phyloP scores from a whole-genome alignment of 2,888 invertebrate genomes.

The Amitus sp. region DNA sequence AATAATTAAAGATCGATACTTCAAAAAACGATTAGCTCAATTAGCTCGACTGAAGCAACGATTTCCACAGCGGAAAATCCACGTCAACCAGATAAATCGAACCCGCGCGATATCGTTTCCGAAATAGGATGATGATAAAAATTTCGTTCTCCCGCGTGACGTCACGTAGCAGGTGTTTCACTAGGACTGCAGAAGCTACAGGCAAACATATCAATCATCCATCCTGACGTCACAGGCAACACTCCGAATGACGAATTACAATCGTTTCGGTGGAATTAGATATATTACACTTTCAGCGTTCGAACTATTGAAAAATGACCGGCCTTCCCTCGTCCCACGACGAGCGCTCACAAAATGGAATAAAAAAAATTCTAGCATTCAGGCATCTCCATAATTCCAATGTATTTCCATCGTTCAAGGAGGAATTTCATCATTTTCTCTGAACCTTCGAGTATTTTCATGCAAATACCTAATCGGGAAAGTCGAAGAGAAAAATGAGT shows the following conservation, averaged over 20 bases:
- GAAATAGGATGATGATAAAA: not conserved
- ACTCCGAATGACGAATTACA: constrained; percentile 29
- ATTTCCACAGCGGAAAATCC: no score
- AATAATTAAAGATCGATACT: no score
- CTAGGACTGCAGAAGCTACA: constrained; percentile 24
- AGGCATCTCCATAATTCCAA: not conserved
- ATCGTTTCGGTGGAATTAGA: constrained; percentile 14
- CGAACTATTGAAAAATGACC: constrained; percentile 5
- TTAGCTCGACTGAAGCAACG: no score
- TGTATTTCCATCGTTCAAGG: not conserved
- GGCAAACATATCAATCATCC: constrained; percentile 40
- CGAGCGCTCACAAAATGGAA: not conserved
- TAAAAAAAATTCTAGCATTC: not conserved
- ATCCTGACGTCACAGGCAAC: constrained; percentile 26
- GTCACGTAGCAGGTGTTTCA: constrained; percentile 31
- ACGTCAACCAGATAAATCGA: no score
- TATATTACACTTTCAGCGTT: constrained; percentile 11
- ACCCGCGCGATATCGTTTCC: no score
- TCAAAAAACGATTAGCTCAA: no score
- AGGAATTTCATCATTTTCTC: not conserved
- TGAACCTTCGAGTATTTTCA: not conserved
- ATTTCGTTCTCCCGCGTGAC: constrained; percentile 8
- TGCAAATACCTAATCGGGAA: not conserved
- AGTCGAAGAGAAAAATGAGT: no score
- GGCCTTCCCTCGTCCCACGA: constrained; percentile 2